A percentile compares a stretch with the other conserved stretches of the same genome.
Conservation (phyloP, 2,113 vertebrate genomes). For the Brevimyrus niger region DNA sequence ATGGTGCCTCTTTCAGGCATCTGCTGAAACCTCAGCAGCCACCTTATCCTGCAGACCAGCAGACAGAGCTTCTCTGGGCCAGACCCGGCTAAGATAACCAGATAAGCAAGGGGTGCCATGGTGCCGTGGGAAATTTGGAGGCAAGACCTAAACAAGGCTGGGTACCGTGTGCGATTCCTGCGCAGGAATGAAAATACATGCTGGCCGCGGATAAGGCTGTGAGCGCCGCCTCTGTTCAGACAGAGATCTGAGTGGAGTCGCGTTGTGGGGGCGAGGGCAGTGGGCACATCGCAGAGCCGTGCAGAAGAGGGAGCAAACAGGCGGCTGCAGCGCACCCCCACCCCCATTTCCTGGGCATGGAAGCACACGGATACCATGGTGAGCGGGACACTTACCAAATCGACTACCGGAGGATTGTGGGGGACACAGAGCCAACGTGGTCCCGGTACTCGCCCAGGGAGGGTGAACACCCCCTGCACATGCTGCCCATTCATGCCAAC, state of each 20-base stretch:
- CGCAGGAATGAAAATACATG: background rate
- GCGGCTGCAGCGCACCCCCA: background rate
- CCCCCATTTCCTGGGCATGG: slow-evolving; percentile 60
- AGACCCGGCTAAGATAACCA: background rate
- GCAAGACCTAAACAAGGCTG: background rate
- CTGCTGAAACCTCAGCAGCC: background rate
- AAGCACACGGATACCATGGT: slow-evolving; percentile 56
- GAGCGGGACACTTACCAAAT: slow-evolving; percentile 64
- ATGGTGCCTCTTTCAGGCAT: background rate
- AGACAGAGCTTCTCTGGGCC: background rate
- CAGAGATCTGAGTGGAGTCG: background rate
- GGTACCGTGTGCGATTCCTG: background rate
- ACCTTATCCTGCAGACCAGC: background rate
- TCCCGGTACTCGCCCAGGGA: slow-evolving; percentile 45
- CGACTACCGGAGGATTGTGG: slow-evolving; percentile 70
- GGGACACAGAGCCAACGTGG: slow-evolving; percentile 61
- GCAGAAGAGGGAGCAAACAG: background rate
- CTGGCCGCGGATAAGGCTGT: background rate
- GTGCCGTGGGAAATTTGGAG: background rate
- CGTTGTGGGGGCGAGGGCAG: background rate
- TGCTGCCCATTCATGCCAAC: slow-evolving; percentile 42
- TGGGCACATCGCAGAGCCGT: no score
- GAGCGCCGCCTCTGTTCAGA: background rate
- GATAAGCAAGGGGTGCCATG: background rate
- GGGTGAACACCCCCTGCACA: slow-evolving; percentile 45